Conservation (phyloP, 2,113 vertebrate species). For the Nothobranchius kuhntae region DNA sequence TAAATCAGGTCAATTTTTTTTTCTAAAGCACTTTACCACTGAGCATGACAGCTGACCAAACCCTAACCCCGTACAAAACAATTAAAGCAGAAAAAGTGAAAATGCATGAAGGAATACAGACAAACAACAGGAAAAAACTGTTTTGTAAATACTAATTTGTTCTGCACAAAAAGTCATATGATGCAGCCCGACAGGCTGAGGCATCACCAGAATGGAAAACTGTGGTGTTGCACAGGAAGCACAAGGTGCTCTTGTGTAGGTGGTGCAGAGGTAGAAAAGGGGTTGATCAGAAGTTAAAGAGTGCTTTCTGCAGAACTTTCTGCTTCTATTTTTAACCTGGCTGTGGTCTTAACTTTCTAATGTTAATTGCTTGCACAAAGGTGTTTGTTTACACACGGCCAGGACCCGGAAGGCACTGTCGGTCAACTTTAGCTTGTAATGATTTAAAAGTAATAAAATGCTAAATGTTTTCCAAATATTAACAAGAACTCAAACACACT, state of each 20-base stretch:
- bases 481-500: too few relatives aligned
- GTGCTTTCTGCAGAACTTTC: conserved; percentile 61
- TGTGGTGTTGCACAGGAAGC: conserved; percentile 75
- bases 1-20: too few relatives aligned
- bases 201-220: conserved; percentile 71
- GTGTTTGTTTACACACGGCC: conserved; percentile 17
- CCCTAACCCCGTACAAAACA: too few relatives aligned
- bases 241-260: conserved; percentile 65
- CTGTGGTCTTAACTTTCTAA: conserved; percentile 55
- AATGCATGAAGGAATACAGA: not conserved
- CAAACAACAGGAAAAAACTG: not conserved
- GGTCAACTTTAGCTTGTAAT: too few relatives aligned
- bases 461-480: too few relatives aligned
- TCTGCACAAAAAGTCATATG: conserved; percentile 26
- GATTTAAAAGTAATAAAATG: too few relatives aligned
- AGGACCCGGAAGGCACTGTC: not conserved
- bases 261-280: conserved; percentile 59
- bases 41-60: too few relatives aligned
- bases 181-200: conserved; percentile 19
- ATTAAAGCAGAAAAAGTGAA: not conserved
- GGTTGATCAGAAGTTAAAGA: conserved; percentile 61
- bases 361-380: conserved; percentile 43
- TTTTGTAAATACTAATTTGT: too few relatives aligned
- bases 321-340: conserved; percentile 69
- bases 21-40: too few relatives aligned